Percentiles rank a stretch among this genome's conserved stretches.
Evolutionary conservation across 2,113 vertebrate species (phyloP).

Genomic region (Dendropsophus ebraccatus): DNA sequence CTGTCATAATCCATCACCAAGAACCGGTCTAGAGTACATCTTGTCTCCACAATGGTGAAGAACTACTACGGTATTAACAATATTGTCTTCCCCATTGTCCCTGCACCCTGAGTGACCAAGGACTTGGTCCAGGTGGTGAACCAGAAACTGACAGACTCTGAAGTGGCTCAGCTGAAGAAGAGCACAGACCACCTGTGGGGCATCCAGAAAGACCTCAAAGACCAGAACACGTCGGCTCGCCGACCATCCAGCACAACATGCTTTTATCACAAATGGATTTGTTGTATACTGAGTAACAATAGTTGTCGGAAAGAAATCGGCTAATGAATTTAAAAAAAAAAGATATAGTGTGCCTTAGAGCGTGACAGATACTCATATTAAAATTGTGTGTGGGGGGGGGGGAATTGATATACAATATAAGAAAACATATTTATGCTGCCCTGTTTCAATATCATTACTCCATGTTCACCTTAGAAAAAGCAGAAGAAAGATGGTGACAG

Average conservation of each 20-base stretch:
- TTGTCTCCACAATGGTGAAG: slow-evolving; percentile 95
- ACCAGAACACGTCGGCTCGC: slow-evolving; percentile 73
- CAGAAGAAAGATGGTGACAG: neutral
- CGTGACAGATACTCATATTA: no score
- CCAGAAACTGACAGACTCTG: slow-evolving; percentile 87
- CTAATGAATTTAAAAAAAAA: neutral
- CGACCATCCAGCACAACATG: neutral
- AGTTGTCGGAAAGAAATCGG: slow-evolving; percentile 37
- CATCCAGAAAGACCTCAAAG: slow-evolving; percentile 94
- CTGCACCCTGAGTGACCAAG: slow-evolving; percentile 78
- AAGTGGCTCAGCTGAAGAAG: slow-evolving; percentile 87
- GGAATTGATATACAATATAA: no score
- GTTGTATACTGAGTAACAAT: slow-evolving; percentile 21
- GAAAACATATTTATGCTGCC: no score
- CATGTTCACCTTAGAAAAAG: no score
- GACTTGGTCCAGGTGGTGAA: slow-evolving; percentile 89
- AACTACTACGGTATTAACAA: slow-evolving; percentile 88
- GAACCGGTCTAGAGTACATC: slow-evolving; percentile 88
- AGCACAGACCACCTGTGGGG: slow-evolving; percentile 90
- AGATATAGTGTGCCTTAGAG: no score
- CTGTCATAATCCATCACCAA: slow-evolving; percentile 90
- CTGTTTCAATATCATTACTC: no score
- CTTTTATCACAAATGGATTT: neutral
- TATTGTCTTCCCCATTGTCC: slow-evolving; percentile 94
- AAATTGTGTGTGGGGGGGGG: no score